Conservation (phyloP, 2,113 vertebrate genomes). For the Reinhardtius hippoglossoides region DNA sequence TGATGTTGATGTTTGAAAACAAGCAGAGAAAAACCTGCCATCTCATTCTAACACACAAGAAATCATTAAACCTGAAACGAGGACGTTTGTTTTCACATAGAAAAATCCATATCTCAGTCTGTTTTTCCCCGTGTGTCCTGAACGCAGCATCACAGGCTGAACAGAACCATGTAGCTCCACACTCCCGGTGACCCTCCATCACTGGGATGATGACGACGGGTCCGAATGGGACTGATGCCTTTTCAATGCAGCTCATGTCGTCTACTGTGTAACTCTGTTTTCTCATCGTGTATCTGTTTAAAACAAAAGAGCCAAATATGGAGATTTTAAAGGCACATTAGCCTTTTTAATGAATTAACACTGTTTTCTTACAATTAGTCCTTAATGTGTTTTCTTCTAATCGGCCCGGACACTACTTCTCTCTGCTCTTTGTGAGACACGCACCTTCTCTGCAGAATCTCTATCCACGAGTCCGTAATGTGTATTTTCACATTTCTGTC, state of each 20-base stretch:
- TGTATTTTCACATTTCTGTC: conserved; percentile 37
- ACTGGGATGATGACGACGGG: conserved; percentile 62
- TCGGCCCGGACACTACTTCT: conserved; percentile 33
- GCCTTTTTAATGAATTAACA: conserved; percentile 1
- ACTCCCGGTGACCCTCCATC: conserved; percentile 35
- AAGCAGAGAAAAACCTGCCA: neutral
- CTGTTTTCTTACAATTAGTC: neutral
- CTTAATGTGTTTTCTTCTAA: conserved; percentile 1
- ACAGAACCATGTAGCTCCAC: conserved; percentile 61
- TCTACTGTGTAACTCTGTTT: conserved; percentile 12
- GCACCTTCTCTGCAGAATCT: conserved; percentile 20
- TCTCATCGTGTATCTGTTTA: conserved; percentile 17
- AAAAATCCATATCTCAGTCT: rapidly evolving
- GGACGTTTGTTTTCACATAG: no score
- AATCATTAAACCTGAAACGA: no score
- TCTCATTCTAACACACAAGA: neutral
- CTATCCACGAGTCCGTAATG: conserved; percentile 14
- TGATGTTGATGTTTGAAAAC: neutral
- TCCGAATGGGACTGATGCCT: conserved; percentile 53
- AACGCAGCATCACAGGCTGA: conserved; percentile 40
- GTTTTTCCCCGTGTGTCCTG: conserved; percentile 23
- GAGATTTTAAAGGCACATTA: conserved; percentile 21
- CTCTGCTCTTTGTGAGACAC: conserved; percentile 5
- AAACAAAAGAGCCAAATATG: conserved; percentile 42
- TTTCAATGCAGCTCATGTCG: conserved; percentile 50